Base-by-base conservation (phyloP, 2,113 vertebrate species). In the Scomber japonicus region DNA sequence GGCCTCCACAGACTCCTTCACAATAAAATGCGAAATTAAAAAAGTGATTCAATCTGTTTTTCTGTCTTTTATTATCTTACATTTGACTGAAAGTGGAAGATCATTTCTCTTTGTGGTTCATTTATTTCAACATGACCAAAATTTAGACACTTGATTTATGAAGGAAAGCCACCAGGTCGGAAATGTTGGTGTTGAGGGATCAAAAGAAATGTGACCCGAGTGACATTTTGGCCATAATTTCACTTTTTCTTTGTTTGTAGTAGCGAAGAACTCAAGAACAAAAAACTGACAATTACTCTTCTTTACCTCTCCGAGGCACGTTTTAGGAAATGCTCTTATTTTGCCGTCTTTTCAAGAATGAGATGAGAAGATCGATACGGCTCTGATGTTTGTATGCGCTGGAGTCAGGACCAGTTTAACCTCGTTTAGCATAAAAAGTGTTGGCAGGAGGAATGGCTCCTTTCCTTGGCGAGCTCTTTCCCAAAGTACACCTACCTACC, bases 11-110 rank as follows among this genome's bases (percentile, higher is more conserved):
- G 24, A 13, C 30, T 7, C 16, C 60, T 71, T 84, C 21, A 53
- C 21, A 21, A 51, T 59, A 16, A 84, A 75, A 72, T 24, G 46
- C 69, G 54, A n/a, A n/a, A n/a, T n/a, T n/a, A n/a, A n/a, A 51
- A 3, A 48, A 40, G 15, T 31, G 71, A 75, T 74, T 30, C 62
- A 72, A 66, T 83, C 73, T 48, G 14, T 31, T 51, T 14, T 15
- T 15, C 35, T 40, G 35, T 40, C 5, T 53, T 51, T 30, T 30
- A 3, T 56, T 14, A 10, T 44, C 31, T 75, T 24, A 17, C 24
- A n/a, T 17, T 16, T 8, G 45, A 78, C 24, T 8, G 3, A 45
- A 3, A 12, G 49, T 10, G 48, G 14, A 51, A 30, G 53, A 60
- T 59, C n/a, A 61, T 55, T 17, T n/a, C 50, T 3, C 35, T 24